Evolutionary conservation across 1,140 invertebrate species (phyloP), one percentile per base, ranked within the genome.

Genomic region (Sipha flava): DNA sequence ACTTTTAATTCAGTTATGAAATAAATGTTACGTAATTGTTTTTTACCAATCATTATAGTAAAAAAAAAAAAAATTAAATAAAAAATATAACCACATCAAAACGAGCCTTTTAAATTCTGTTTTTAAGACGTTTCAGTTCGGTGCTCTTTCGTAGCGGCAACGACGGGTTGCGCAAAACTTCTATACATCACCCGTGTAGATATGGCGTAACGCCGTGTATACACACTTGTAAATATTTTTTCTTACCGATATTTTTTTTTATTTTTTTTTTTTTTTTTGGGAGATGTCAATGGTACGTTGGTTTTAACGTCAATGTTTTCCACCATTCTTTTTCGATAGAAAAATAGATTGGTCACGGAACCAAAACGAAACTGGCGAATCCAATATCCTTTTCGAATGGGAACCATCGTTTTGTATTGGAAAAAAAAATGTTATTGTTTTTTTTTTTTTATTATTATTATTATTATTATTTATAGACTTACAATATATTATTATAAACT

Each of bases 271-370:
- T 40, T 16, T 52, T 4, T 18, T 18, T 16, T 23, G 29, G 47
- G 34, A 57, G 73, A 59, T 47, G 34, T 77, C 52, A 57, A 77
- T 77, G 73, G 73, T 77, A 77, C 72, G n/a, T 34, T 59, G 21
- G 73, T 59, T 59, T 26, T 77, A 77, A 77, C 73, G 52, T 77
- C 49, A 16, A 57, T 57, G 73, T 59, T 77, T 77, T 59, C 26
- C 34, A n/a, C 52, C 21, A 37, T 59, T 43, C 5, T n/a, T 77
- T 37, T 54, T 29, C 23, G 21, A 31, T 1, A 57, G 26, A n/a
- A 59, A 59, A 77, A 59, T 57, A 40, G 73, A 77, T 77, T 57
- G 73, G 73, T 77, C 73, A 77, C 73, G 73, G 72, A 52, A 77
- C 73, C 73, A 77, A 77, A 77, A 77, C 73, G 73, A 77, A 77